Base-by-base conservation (phyloP, 1,140 invertebrate species). In the Conus ventricosus region DNA sequence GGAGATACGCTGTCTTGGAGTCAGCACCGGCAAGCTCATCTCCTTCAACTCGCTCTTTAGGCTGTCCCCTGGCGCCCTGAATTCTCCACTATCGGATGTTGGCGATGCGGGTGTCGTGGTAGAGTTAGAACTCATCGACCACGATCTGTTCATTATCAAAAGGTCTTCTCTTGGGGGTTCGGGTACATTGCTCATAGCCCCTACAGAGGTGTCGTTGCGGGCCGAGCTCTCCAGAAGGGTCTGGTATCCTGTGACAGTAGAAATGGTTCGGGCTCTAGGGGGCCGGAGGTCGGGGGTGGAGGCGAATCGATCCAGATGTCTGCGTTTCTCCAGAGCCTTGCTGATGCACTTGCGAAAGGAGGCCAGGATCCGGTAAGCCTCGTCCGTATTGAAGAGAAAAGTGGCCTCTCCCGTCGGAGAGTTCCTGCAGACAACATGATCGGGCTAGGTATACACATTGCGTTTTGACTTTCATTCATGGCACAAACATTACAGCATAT, bases 291-390 rank as follows among this genome's bases (percentile, higher is more conserved):
- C 85, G 23, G n/a, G 78, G 7, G 20, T 55, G 13, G 55, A 23
- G 10, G 57, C 27, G 8, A 11, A 20, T 13, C 55, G 53, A 25
- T 39, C 55, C 15, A 57, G 15, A 63, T 27, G 87, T 57, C 76
- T 86, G 23, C 82, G 83, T 11, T 80, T 83, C 85, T 55, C 86
- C 17, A 92, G 87, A 4, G 89, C 91, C 2, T 88, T 53, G 80
- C 63, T 91, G 88, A 92, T 92, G 80, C 89, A 91, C 53, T 80
- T n/a, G 57, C 90, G 88, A 23, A 92, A 90, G 20, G 89, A 67
- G 4, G 51, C 82, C 8, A 92, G 87, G 63, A 92, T 92, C 17
- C 84, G 39, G 4, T 82, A 17, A n/a, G 89, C 90, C 5, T 88
- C 67, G 1, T 87, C 75, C 20, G 89, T 80, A 25, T 71, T 23